Evolutionary conservation across 2,113 vertebrate genomes (phyloP).

Genomic region (Leptodactylus fuscus): DNA sequence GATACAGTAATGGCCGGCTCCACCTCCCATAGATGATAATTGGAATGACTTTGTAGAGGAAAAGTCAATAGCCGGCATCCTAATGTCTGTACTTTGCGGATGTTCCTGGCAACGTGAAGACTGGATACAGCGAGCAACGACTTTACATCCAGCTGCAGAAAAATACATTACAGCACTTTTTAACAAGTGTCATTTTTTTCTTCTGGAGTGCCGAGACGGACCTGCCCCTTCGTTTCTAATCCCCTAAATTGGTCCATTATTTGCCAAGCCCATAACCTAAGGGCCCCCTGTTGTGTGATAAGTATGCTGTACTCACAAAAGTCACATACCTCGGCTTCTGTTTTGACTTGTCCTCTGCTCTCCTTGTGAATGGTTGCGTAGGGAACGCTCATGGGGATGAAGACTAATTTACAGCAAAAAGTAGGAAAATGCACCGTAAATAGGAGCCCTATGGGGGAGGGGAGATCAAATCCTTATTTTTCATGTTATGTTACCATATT

Average conservation of each 20-base stretch:
- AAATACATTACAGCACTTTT: background rate
- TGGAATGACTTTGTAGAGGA: background rate
- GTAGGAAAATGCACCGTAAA: background rate
- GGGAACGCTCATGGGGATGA: background rate
- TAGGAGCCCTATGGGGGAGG: background rate
- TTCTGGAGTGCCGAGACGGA: constrained; percentile 22
- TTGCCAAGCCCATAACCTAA: constrained; percentile 43
- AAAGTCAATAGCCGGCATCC: background rate
- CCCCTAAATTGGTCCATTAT: constrained; percentile 52
- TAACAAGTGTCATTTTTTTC: constrained; percentile 32
- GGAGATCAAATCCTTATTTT: background rate
- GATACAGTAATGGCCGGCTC: background rate
- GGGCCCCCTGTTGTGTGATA: constrained; percentile 35
- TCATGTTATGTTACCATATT: background rate
- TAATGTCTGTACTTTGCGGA: constrained; percentile 2
- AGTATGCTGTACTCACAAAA: constrained; percentile 28
- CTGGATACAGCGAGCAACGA: background rate
- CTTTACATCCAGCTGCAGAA: background rate
- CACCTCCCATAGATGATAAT: background rate
- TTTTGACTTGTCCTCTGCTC: constrained; percentile 29
- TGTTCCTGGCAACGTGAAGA: constrained; percentile 24
- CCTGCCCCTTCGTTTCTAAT: constrained; percentile 53
- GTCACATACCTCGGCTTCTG: constrained; percentile 32
- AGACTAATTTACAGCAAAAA: constrained; percentile 11
- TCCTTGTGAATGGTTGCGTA: background rate